phyloP scores from a whole-genome alignment of 2,113 vertebrate species.

The Henicopernis longicauda region DNA sequence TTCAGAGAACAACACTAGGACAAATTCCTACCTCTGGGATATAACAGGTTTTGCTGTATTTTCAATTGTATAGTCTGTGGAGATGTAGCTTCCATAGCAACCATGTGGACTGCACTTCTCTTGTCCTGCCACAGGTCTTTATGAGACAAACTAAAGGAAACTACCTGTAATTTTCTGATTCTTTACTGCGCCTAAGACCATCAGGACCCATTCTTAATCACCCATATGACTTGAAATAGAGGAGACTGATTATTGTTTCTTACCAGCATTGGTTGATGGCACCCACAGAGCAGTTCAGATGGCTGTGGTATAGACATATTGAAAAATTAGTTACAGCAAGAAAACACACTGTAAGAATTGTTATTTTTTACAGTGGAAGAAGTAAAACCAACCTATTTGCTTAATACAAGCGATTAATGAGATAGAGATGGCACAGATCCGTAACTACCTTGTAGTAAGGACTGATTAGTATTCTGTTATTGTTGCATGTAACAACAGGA shows the following conservation, averaged over 20 bases:
- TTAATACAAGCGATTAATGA: neutral
- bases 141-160: neutral
- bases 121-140: neutral
- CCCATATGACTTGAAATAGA: neutral
- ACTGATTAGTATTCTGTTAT: neutral
- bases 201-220: neutral
- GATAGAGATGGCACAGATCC: neutral
- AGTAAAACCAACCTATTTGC: neutral
- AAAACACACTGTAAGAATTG: neutral
- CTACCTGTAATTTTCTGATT: neutral
- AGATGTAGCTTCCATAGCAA: neutral
- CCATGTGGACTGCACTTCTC: neutral
- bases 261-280: neutral
- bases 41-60: neutral
- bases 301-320: neutral
- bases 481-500: neutral
- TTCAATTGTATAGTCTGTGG: neutral
- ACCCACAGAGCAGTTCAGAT: neutral
- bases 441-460: neutral
- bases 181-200: neutral
- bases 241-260: neutral
- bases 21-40: neutral
- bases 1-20: neutral
- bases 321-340: neutral
- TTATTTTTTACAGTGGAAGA: neutral